Evolutionary conservation across 2,888 invertebrate species (phyloP), one percentile per base, ranked within the genome.

Genomic region (Cerastis leucographa): DNA sequence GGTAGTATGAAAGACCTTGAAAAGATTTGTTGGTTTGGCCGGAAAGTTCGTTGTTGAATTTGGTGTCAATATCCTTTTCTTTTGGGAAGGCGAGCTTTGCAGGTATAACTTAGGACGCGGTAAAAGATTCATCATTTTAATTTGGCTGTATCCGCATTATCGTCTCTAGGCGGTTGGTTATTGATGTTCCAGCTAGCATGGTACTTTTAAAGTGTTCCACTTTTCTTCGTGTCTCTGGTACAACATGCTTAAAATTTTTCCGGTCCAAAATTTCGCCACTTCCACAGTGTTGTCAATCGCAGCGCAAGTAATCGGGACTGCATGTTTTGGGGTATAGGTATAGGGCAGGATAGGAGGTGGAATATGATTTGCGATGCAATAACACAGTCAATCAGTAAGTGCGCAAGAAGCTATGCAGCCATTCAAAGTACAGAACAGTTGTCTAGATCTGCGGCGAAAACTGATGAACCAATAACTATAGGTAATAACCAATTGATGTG

Each of bases 401-500:
- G 35, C 22, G 35, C 35, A 61, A n/a, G 17, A 12, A 42, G 12
- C 7, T 17, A 17, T 51, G 25, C 17, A 29, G 17, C 25, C 22
- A 51, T 19, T 2, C 25, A 11, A 29, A 25, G 8, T 73, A 44
- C 59, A 59, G 1, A 2, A 35, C 35, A 35, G 35, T 29, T 29
- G 6, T 29, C 14, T 19, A 76, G 56, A 42, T 54, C 19, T 2
- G 2, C 29, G 14, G 8, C 62, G 40, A n/a, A 46, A 46, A 54
- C 25, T 35, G n/a, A 82, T 75, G 0, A 19, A 8, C 40, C 14
- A 73, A 19, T 40, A 14, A 25, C 42, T 42, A 49, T 25, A 25
- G n/a, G n/a, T n/a, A n/a, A n/a, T 2, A 35, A 40, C 25, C 25
- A 42, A 65, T 56, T 2, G 35, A n/a, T 77, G 12, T 81, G 76